Evolutionary conservation across 2,113 vertebrate genomes (phyloP), one percentile per base, ranked within the genome.

Genomic region (Syrmaticus mikado): DNA sequence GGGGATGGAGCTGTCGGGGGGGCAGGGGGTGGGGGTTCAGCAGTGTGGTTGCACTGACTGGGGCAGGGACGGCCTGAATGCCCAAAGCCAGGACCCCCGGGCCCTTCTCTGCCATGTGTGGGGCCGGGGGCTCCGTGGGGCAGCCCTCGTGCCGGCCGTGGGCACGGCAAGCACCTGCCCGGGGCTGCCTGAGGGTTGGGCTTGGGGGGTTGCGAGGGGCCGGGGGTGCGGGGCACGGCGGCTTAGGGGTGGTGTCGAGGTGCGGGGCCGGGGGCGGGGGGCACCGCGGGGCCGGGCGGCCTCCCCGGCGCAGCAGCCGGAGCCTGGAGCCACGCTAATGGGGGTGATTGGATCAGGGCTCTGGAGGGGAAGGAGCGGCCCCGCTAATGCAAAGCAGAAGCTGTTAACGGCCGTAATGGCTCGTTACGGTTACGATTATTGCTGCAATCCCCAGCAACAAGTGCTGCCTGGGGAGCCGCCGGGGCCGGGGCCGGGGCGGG

Each of bases 281-380:
- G 50, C 50, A 5, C 50, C 27, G 50, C 7, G 57, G 38, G 61
- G 43, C 25, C 9, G 77, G 60, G 68, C 30, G 50, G 50, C 7
- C 48, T 58, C 60, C 36, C 19, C 10, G 58, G 87, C 32, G 71
- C 71, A n/a, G 76, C 53, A 62, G 71, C 40, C 28, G 64, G 78
- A 40, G 81, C 58, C 82, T 90, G 89, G 82, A 85, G 82, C 89
- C 61, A 45, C 45, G 68, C 68, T 91, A 91, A 91, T 91, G 89
- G 89, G 67, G 61, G 75, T 80, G 89, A 91, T 91, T 73, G 89
- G 89, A 85, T 91, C 68, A 91, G 89, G 89, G 89, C 89, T 80
- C 82, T 75, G 89, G 68, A 85, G 89, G 89, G 89, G 89, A 91
- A 91, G 82, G 72, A 85, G 89, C 82, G 68, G 82, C 75, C 68